Conservation (phyloP, 2,888 invertebrate species). For the Nephrotoma flavescens region DNA sequence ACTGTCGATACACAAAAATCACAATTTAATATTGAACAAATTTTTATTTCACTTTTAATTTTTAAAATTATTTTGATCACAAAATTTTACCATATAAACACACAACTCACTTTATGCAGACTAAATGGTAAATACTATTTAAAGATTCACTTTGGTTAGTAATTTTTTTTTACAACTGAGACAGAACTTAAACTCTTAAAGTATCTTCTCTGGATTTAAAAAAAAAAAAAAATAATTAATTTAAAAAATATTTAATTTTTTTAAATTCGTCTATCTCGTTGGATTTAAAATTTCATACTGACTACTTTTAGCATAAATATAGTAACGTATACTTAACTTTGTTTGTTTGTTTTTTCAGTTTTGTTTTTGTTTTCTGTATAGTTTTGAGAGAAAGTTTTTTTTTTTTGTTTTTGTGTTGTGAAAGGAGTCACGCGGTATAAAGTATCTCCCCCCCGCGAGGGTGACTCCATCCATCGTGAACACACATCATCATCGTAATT, state of each 20-base stretch:
- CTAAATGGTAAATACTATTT: neutral
- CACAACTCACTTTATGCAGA: neutral
- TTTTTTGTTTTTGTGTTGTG: neutral
- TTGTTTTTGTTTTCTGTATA: neutral
- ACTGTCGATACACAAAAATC: neutral
- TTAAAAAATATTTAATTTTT: neutral
- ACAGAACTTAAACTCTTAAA: neutral
- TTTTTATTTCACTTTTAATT: neutral
- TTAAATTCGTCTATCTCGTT: neutral
- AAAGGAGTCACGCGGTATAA: neutral
- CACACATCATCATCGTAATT: neutral
- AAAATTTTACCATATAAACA: neutral
- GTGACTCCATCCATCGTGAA: neutral
- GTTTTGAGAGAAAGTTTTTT: neutral
- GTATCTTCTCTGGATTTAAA: neutral
- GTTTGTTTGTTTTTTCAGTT: neutral
- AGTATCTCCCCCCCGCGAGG: neutral
- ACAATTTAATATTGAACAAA: neutral
- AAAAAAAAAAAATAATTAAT: neutral
- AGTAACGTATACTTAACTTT: neutral
- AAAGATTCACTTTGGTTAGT: neutral
- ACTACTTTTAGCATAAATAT: neutral
- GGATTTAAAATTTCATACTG: neutral
- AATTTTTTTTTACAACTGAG: neutral
- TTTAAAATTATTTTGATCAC: neutral